Evolutionary conservation across 2,888 invertebrate genomes (phyloP), one percentile per base, ranked within the genome.

Genomic region (Chrysopilus asiliformis): DNA sequence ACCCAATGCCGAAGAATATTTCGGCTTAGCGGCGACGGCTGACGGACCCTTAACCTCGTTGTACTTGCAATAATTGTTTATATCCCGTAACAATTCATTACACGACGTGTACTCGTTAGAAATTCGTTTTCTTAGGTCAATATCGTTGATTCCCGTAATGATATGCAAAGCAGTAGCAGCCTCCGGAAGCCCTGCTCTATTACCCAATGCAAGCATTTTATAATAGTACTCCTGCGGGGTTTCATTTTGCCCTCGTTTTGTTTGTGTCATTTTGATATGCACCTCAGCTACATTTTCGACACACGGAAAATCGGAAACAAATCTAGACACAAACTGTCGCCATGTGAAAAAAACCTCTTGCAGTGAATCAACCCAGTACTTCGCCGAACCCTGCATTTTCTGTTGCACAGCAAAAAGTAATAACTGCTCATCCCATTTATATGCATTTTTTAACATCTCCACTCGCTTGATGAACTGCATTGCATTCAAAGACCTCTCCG

Each of bases 291-390:
- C 34, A 26, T 44, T 44, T 30, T 26, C 26, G 4, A 19, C 12
- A 27, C 22, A 32, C 6, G 44, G 43, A 30, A 45, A 45, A 43
- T 43, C 45, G 0, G 24, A 15, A 13, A 42, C 16, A 30, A 44
- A 45, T 32, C 13, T 31, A 4, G 4, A 2, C 34, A 35, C 32
- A 18, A 41, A 35, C 10, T 38, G 22, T 14, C 17, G 14, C 43
- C 44, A 45, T 2, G 30, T 19, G 4, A 20, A 3, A 16, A 44
- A 42, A 20, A 42, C 34, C 10, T 39, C 30, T 12, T 34, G 10
- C 5, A 43, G 34, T 2, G 44, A 40, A 32, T 45, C 44, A 1
- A 44, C 24, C 43, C 44, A 45, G 18, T 34, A 38, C 26, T 44
- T 32, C 16, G 41, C 39, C 8, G 20, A 19, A 8, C 42, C 42